These are phyloP conservation scores for Rallus limicola DNA, from an alignment of 2,113 vertebrate genomes.

Conservation along the genomic window DNA sequence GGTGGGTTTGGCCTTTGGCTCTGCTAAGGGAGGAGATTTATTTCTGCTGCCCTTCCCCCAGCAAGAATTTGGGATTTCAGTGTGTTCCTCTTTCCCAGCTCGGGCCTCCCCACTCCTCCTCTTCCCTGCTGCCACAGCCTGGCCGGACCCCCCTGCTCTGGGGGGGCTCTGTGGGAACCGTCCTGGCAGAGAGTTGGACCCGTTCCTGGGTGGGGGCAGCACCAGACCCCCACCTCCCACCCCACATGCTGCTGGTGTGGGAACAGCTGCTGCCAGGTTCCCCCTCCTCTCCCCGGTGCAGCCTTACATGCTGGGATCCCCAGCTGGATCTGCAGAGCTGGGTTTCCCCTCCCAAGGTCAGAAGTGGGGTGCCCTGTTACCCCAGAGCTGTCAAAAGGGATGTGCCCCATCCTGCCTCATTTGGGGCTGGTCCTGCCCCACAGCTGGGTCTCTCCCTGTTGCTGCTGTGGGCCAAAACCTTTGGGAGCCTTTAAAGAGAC, in stretches of 20 bases:
- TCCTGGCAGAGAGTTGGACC: background rate
- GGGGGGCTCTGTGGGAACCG: background rate
- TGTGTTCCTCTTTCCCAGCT: background rate
- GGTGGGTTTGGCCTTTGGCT: background rate
- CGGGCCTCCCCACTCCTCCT: conserved; percentile 27
- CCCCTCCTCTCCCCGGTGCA: background rate
- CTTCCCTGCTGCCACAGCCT: background rate
- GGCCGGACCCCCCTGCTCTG: accelerated
- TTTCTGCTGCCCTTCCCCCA: conserved; percentile 45
- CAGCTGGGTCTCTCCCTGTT: background rate
- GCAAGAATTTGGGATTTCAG: background rate
- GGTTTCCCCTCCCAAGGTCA: background rate
- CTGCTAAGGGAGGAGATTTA: background rate
- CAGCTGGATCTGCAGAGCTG: background rate
- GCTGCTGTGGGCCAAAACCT: background rate
- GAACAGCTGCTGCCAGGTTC: background rate
- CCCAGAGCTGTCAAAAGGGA: accelerated
- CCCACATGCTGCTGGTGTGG: background rate
- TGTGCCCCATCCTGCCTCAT: accelerated
- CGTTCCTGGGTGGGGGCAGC: background rate
- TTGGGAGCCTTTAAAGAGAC: background rate
- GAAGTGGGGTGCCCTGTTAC: background rate
- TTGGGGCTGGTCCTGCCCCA: background rate
- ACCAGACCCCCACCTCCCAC: background rate
- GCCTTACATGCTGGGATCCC: background rate